A percentile compares a stretch with the other conserved stretches of the same genome.
Conservation (phyloP, 2,797 vertebrate species). For the Natrix natrix region DNA sequence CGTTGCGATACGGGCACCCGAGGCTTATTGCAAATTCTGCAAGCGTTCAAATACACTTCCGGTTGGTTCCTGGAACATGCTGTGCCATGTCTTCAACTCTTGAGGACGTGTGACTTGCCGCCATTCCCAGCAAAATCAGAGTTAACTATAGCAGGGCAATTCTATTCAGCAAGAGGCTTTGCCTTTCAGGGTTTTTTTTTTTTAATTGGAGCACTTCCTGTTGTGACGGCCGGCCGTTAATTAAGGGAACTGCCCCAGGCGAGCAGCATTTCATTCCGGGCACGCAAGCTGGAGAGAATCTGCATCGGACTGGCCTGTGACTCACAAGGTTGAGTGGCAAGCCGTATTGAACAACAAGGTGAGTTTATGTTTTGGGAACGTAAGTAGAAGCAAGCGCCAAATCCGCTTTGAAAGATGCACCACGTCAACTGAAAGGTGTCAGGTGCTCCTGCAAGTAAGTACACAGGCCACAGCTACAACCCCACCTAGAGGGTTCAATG, state of each 20-base stretch:
- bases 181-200: neutral
- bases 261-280: neutral
- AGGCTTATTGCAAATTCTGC: neutral
- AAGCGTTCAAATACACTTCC: neutral
- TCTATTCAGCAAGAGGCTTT: neutral
- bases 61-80: neutral
- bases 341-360: neutral
- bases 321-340: neutral
- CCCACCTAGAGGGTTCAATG: neutral
- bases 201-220: neutral
- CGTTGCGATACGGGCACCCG: fast-evolving
- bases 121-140: neutral
- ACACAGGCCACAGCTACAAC: neutral
- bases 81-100: neutral
- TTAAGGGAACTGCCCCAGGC: neutral
- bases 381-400: too few relatives aligned
- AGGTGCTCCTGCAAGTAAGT: too few relatives aligned
- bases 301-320: neutral
- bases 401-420: neutral
- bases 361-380: neutral
- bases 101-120: neutral
- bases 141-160: neutral
- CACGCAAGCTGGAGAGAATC: neutral
- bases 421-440: too few relatives aligned
- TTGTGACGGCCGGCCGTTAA: too few relatives aligned